phyloP scores from a whole-genome alignment of 2,113 vertebrate species.

The Bujurquina vittata region DNA sequence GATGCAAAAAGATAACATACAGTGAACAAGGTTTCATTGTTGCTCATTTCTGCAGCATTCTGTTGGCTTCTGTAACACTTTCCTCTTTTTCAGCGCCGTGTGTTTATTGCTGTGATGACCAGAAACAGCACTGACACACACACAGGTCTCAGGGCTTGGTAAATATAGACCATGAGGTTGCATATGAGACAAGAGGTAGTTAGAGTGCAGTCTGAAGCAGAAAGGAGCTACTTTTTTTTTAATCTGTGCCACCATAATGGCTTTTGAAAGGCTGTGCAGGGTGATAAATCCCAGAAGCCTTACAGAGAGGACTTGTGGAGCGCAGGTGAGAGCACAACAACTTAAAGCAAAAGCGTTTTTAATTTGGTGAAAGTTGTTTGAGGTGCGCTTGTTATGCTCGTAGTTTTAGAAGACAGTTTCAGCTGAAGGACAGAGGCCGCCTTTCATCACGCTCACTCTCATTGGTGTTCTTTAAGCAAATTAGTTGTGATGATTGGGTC shows the following conservation, averaged over 20 bases:
- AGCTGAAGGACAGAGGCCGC: neutral
- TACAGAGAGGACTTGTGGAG: neutral
- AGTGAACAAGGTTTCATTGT: neutral
- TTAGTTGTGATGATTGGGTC: conserved; percentile 20
- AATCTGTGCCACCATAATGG: conserved; percentile 3
- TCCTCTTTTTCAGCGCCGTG: neutral
- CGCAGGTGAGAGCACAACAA: conserved; percentile 26
- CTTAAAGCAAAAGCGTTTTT: neutral
- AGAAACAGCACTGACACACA: neutral
- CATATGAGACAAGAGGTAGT: conserved; percentile 14
- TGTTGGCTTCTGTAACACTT: neutral
- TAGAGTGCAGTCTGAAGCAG: neutral
- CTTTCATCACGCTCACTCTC: conserved; percentile 23
- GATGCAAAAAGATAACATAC: accelerated
- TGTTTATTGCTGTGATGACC: conserved; percentile 17
- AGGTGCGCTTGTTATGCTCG: neutral
- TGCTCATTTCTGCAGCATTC: neutral
- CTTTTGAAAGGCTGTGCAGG: neutral
- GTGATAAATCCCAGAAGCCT: neutral
- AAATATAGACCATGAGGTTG: conserved; percentile 46
- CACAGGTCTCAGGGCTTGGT: conserved; percentile 4
- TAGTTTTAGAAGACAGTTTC: neutral
- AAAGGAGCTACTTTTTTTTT: neutral
- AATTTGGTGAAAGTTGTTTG: neutral
- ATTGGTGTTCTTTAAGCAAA: conserved; percentile 50